A percentile compares a stretch with the other conserved stretches of the same genome.
These are phyloP conservation scores for Tragelaphus strepsiceros DNA, from an alignment of 2,113 vertebrate genomes.

Conservation along the genomic window DNA sequence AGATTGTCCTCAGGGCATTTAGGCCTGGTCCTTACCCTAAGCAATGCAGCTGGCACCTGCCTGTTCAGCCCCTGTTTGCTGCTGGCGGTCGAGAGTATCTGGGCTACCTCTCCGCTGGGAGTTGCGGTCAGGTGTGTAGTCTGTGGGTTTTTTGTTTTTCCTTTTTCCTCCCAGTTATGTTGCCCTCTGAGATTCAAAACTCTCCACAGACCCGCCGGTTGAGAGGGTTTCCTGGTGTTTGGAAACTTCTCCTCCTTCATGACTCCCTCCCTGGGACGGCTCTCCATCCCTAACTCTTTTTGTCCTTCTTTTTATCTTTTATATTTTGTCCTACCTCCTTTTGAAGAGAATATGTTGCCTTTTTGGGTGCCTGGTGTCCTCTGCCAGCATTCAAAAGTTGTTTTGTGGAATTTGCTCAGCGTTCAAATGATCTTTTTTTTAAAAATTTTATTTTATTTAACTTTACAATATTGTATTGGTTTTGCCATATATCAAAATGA, in stretches of 20 bases:
- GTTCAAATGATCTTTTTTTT: not conserved
- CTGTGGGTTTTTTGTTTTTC: not conserved
- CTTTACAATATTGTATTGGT: too few relatives aligned
- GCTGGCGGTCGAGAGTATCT: fast-evolving
- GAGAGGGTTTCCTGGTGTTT: not conserved
- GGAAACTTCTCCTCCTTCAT: not conserved
- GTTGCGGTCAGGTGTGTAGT: not conserved
- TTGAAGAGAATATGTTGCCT: not conserved
- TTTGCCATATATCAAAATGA: too few relatives aligned
- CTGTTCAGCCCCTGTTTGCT: not conserved
- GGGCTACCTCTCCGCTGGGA: not conserved
- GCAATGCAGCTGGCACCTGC: not conserved
- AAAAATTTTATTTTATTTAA: too few relatives aligned
- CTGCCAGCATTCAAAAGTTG: not conserved
- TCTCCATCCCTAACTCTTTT: not conserved
- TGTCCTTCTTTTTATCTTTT: not conserved
- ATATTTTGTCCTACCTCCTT: not conserved
- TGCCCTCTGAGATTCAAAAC: not conserved
- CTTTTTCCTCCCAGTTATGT: not conserved
- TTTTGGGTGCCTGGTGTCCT: not conserved
- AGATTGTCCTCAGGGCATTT: not conserved
- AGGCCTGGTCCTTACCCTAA: not conserved
- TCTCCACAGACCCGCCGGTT: fast-evolving
- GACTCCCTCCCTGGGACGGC: not conserved
- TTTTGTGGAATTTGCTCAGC: not conserved